A percentile compares a stretch with the other conserved stretches of the same genome.
Evolutionary conservation across 2,888 invertebrate genomes (phyloP).

Genomic region (Bhutanitis thaidina): DNA sequence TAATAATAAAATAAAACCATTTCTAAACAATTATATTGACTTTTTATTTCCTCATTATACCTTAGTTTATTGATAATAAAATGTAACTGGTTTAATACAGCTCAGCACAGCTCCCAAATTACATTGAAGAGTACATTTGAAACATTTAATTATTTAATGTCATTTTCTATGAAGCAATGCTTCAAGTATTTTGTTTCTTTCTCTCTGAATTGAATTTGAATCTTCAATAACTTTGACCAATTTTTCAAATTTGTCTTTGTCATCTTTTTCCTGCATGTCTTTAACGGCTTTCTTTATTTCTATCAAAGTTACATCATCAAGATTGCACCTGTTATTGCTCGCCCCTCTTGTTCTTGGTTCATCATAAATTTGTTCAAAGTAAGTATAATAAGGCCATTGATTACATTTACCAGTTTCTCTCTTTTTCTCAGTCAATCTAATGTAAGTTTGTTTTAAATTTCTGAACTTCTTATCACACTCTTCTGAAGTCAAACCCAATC

Average conservation of each 20-base stretch:
- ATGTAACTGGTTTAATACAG: too few relatives aligned
- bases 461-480: constrained; percentile 68
- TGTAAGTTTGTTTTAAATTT: constrained; percentile 67
- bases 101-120: too few relatives aligned
- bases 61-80: neutral
- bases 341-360: constrained; percentile 26
- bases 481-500: constrained; percentile 52
- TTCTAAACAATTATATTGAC: constrained; percentile 62
- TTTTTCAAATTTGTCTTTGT: constrained; percentile 50
- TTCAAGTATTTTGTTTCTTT: constrained; percentile 61
- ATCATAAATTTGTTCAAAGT: constrained; percentile 63
- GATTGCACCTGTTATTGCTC: constrained; percentile 25
- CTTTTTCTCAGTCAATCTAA: constrained; percentile 54
- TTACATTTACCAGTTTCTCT: constrained; percentile 46
- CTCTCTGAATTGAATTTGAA: constrained; percentile 61
- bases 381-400: constrained; percentile 63
- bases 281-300: constrained; percentile 45
- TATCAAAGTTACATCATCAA: constrained; percentile 39
- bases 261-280: constrained; percentile 41
- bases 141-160: too few relatives aligned
- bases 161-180: constrained; percentile 50
- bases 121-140: too few relatives aligned
- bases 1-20: constrained; percentile 74
- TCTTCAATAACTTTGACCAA: constrained; percentile 56
- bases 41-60: constrained; percentile 33